Conservation (phyloP, 2,797 vertebrate species). For the Borostomias antarcticus region DNA sequence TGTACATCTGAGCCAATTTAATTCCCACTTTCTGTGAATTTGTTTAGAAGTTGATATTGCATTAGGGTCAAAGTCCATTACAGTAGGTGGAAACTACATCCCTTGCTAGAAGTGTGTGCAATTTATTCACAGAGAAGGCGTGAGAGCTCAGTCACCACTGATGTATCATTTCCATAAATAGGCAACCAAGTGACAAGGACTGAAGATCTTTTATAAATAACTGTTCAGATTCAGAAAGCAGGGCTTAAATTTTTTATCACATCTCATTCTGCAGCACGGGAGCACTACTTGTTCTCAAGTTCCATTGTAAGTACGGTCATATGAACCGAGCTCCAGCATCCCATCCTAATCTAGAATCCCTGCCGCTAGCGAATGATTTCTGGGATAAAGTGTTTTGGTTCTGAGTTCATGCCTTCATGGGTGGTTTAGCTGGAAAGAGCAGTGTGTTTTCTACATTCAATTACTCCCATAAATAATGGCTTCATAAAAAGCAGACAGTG, state of each 20-base stretch:
- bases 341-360: too few species aligned
- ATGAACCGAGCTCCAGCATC: conserved; percentile 1
- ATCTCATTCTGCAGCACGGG: too few species aligned
- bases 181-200: not conserved
- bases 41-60: not conserved
- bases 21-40: conserved; percentile 14
- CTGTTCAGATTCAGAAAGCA: too few species aligned
- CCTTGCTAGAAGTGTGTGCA: not conserved
- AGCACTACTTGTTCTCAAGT: too few species aligned
- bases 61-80: not conserved
- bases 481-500: conserved; percentile 32
- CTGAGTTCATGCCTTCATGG: conserved; percentile 28
- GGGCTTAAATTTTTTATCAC: too few species aligned
- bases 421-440: conserved; percentile 33
- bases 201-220: too few species aligned
- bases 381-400: conserved; percentile 34
- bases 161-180: not conserved
- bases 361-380: conserved; percentile 26
- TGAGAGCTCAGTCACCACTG: not conserved
- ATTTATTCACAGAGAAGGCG: not conserved
- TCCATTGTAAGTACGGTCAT: too few species aligned
- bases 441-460: conserved; percentile 36
- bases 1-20: conserved; percentile 17
- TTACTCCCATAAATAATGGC: conserved; percentile 35
- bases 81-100: not conserved